Evolutionary conservation across 2,113 vertebrate species (phyloP).

Genomic region (Pseudorasbora parva): DNA sequence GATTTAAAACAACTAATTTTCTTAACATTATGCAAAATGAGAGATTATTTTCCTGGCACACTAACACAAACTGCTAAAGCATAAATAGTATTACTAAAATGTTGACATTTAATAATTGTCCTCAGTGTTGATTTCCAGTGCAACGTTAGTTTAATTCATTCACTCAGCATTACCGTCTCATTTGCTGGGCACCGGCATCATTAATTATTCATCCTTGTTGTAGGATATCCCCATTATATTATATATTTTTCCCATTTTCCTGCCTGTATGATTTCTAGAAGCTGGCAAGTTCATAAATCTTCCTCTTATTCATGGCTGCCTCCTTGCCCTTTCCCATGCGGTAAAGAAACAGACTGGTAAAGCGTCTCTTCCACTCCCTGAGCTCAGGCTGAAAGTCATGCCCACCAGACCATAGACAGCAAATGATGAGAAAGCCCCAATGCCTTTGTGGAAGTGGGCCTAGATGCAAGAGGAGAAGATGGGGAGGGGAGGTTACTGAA

Average conservation of each 20-base stretch:
- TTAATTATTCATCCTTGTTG: slow-evolving; percentile 72
- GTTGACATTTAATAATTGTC: slow-evolving; percentile 54
- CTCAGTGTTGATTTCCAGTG: slow-evolving; percentile 29
- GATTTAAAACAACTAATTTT: not conserved
- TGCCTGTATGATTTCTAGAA: slow-evolving; percentile 69
- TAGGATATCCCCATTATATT: slow-evolving; percentile 63
- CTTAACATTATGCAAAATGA: slow-evolving; percentile 16
- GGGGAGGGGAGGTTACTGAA: slow-evolving; percentile 10
- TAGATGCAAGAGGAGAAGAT: slow-evolving; percentile 1
- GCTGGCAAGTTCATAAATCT: slow-evolving; percentile 77
- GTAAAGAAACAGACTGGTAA: slow-evolving; percentile 22
- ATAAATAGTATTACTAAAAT: slow-evolving; percentile 49
- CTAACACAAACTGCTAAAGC: slow-evolving; percentile 26
- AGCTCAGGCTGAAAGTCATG: slow-evolving; percentile 24
- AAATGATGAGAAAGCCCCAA: not conserved
- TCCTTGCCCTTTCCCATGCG: slow-evolving; percentile 72
- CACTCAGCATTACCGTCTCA: slow-evolving; percentile 58
- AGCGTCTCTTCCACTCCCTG: slow-evolving; percentile 29
- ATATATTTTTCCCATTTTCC: slow-evolving; percentile 59
- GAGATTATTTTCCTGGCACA: not conserved
- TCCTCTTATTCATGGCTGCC: slow-evolving; percentile 71
- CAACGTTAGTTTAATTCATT: slow-evolving; percentile 47
- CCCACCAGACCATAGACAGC: slow-evolving; percentile 26
- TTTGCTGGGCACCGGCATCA: slow-evolving; percentile 61
- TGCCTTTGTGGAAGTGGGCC: slow-evolving; percentile 27